Evolutionary conservation across 2,888 invertebrate genomes (phyloP).

Genomic region (Electrophaes corylata): DNA sequence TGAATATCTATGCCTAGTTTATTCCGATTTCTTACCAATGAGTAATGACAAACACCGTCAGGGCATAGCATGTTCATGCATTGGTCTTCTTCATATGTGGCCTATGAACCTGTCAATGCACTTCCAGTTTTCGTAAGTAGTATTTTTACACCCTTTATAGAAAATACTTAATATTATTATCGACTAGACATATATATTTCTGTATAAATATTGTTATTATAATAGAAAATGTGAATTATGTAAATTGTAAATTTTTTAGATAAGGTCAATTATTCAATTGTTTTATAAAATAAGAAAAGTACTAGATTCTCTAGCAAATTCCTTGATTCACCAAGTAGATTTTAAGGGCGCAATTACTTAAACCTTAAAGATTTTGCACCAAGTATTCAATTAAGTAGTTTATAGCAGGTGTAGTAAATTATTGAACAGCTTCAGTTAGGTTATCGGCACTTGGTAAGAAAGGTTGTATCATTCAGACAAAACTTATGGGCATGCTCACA

Average conservation of each 20-base stretch:
- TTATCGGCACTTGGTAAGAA: not conserved
- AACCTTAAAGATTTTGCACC: not conserved
- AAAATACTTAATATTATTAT: constrained; percentile 22
- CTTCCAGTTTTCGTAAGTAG: not conserved
- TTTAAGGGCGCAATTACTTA: not conserved
- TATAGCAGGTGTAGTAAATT: not conserved
- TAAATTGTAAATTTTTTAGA: constrained; percentile 49
- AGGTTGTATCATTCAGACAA: not conserved
- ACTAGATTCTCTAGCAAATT: not conserved
- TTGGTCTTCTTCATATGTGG: too few relatives aligned
- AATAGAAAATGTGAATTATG: constrained; percentile 48
- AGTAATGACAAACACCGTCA: too few relatives aligned
- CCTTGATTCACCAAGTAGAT: not conserved
- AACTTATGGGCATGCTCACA: not conserved
- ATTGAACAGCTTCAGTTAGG: not conserved
- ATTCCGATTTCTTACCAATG: too few relatives aligned
- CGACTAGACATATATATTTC: constrained; percentile 35
- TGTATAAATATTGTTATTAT: constrained; percentile 41
- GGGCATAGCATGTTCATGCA: too few relatives aligned
- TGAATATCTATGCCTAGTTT: too few relatives aligned
- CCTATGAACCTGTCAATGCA: too few relatives aligned
- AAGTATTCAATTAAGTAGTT: not conserved
- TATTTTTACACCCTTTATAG: not conserved
- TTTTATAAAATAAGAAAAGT: not conserved
- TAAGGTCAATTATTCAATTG: constrained; percentile 15